Conservation (phyloP, 2,113 vertebrate species). For the Rhinoptilus africanus region DNA sequence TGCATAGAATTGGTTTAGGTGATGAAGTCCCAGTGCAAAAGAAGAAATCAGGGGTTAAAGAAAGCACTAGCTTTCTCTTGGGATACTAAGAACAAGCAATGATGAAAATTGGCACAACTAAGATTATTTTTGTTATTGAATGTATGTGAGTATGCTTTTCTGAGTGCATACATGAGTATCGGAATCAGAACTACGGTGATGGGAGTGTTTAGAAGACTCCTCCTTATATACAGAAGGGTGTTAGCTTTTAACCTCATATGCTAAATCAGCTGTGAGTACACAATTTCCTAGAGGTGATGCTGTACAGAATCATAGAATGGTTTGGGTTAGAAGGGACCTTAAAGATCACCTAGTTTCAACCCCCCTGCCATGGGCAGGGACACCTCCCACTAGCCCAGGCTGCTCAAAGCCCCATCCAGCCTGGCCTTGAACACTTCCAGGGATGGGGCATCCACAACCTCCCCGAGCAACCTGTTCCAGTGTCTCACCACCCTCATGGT, state of each 20-base stretch:
- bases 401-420: no score
- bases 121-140: no score
- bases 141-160: neutral
- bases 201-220: neutral
- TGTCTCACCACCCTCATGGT: no score
- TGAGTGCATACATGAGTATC: neutral
- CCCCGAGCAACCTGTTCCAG: no score
- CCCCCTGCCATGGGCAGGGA: no score
- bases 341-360: no score
- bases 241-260: neutral
- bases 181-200: neutral
- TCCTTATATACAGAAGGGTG: neutral
- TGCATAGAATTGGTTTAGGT: neutral
- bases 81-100: neutral
- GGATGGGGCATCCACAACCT: no score
- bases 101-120: neutral
- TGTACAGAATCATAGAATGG: no score
- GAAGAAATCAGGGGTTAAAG: neutral
- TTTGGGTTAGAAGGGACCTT: no score
- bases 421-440: no score
- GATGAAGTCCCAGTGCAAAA: neutral
- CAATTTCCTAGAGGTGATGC: neutral
- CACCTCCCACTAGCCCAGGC: no score
- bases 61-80: neutral
- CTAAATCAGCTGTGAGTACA: neutral